A percentile compares a stretch with the other conserved stretches of the same genome.
Evolutionary conservation across 2,888 invertebrate species (phyloP).

Genomic region (Micoletzkya japonica): DNA sequence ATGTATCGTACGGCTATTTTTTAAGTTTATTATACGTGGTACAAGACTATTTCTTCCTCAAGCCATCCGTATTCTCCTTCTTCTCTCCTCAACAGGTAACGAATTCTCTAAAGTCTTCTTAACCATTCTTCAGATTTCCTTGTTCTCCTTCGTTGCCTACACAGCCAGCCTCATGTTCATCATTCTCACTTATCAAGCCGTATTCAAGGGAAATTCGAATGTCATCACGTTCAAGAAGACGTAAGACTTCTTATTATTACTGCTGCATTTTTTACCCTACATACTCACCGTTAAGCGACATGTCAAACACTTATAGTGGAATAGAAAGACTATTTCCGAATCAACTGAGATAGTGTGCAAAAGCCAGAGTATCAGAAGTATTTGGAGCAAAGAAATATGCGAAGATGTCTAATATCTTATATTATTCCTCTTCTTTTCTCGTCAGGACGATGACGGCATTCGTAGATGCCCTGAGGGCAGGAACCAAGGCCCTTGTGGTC

Average conservation of each 20-base stretch:
- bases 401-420: neutral
- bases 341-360: no score
- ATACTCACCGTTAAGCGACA: no score
- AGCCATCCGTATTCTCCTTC: constrained; percentile 11
- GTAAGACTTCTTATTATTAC: no score
- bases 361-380: no score
- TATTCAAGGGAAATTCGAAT: constrained; percentile 27
- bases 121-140: constrained; percentile 9
- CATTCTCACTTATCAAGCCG: constrained; percentile 10
- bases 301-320: no score
- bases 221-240: constrained; percentile 19
- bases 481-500: constrained; percentile 14
- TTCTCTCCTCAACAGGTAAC: constrained; percentile 16
- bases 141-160: constrained; percentile 12
- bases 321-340: no score
- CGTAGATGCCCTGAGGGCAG: neutral
- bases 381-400: no score
- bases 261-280: no score
- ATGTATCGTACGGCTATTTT: neutral
- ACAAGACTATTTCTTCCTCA: constrained; percentile 18
- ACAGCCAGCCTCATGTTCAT: constrained; percentile 1
- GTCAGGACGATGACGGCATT: constrained; percentile 8
- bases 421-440: neutral
- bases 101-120: neutral
- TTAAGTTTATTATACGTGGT: constrained; percentile 12